These are phyloP conservation scores for Drosophila subsilvestris DNA, from an alignment of 2,888 invertebrate genomes.

Conservation along the genomic window DNA sequence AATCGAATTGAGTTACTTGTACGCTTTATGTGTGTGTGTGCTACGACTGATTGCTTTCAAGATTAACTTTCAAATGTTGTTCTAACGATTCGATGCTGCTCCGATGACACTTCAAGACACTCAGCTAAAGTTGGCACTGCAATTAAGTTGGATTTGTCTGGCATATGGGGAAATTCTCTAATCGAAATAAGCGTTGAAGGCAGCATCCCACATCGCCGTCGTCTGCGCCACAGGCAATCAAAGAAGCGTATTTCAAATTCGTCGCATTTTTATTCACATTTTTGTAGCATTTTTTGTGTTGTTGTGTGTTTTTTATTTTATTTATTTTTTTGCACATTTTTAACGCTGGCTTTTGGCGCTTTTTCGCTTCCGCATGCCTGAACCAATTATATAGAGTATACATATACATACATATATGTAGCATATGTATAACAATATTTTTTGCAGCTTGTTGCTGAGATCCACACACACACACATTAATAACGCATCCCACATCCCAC, in stretches of 20 bases:
- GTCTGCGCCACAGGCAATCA: too few species aligned
- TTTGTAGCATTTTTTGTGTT: conserved; percentile 3
- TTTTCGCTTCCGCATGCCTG: conserved; percentile 72
- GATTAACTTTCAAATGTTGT: too few species aligned
- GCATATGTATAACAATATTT: conserved; percentile 38
- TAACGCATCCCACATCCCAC: conserved; percentile 84
- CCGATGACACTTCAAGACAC: too few species aligned
- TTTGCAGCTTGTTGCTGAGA: conserved; percentile 40
- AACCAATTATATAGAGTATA: conserved; percentile 15
- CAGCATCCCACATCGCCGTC: too few species aligned
- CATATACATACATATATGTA: conserved; percentile 13
- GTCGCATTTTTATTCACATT: neutral
- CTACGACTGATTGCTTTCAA: too few species aligned
- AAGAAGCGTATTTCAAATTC: neutral
- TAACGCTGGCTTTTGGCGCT: conserved; percentile 65
- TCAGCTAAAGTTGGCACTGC: too few species aligned
- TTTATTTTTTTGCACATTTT: conserved; percentile 66
- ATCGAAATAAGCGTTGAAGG: too few species aligned
- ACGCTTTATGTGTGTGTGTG: too few species aligned
- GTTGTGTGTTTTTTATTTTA: neutral
- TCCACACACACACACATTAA: conserved; percentile 78
- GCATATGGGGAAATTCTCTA: too few species aligned
- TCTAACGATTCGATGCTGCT: too few species aligned
- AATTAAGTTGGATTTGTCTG: too few species aligned
- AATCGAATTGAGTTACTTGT: too few species aligned